These are phyloP conservation scores for Leptodactylus fallax DNA, from an alignment of 2,797 vertebrate species.

Conservation along the genomic window DNA sequence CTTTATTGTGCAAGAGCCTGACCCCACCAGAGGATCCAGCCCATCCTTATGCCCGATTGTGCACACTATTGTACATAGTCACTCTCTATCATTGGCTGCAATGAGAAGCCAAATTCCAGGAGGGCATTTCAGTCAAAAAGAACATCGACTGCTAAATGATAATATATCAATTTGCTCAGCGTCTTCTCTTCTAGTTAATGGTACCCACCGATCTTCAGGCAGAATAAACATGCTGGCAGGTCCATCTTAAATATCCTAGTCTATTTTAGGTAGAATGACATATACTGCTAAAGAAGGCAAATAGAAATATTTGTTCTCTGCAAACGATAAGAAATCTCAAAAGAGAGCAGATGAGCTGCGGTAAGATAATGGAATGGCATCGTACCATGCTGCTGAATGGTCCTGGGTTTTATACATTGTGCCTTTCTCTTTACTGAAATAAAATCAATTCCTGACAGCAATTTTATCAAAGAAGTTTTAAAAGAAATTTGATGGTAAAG, in stretches of 20 bases:
- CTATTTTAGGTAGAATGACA: background rate
- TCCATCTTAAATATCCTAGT: background rate
- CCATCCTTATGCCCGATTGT: too few relatives aligned
- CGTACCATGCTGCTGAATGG: background rate
- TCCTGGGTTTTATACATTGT: background rate
- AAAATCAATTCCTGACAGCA: background rate
- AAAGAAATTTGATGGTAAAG: background rate
- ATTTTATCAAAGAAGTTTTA: background rate
- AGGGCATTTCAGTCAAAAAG: background rate
- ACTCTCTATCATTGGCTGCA: background rate
- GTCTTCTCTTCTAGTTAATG: background rate
- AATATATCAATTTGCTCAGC: background rate
- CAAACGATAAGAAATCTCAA: background rate
- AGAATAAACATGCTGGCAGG: background rate
- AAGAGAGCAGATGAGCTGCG: background rate
- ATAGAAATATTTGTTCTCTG: background rate
- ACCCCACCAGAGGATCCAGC: too few relatives aligned
- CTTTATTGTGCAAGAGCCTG: too few relatives aligned
- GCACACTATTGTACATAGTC: too few relatives aligned
- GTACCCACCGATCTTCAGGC: background rate
- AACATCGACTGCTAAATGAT: background rate
- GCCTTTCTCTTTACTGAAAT: constrained; percentile 11
- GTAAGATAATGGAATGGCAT: constrained; percentile 12
- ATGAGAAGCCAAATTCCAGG: background rate
- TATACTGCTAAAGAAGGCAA: background rate